Evolutionary conservation across 2,888 invertebrate species (phyloP), one percentile per base, ranked within the genome.

Genomic region (Campoplex nolae): DNA sequence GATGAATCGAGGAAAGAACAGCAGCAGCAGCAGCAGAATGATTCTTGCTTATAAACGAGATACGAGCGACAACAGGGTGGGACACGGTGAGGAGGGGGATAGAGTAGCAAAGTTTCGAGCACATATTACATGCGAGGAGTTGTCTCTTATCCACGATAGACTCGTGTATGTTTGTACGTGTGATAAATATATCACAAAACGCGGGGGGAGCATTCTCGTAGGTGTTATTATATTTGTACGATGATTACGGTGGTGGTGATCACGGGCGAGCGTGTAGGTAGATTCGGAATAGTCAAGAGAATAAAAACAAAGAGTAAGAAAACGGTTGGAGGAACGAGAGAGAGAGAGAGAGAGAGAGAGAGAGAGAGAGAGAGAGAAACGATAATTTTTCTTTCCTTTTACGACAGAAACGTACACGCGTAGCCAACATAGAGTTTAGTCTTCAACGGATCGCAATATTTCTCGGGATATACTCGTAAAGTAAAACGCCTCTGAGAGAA

Each of bases 331-430:
- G n/a, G 54, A 58, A 28, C 58, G 58, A 76, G 83, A 83, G 54
- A 74, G 23, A 16, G 89, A 91, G n/a, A n/a, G n/a, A n/a, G n/a
- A n/a, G n/a, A n/a, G n/a, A n/a, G n/a, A n/a, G n/a, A n/a, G n/a
- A n/a, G n/a, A n/a, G n/a, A n/a, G n/a, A n/a, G 58, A 76, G 83
- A 83, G 54, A 74, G 23, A 16, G 89, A 91, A 84, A 89, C 88
- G 87, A 83, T 88, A 54, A 83, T 88, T 89, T 90, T 79, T 79
- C 89, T 88, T 90, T 90, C 90, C 91, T 91, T 92, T 90, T 92
- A 91, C 90, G 91, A 79, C 89, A 23, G 23, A 76, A 87, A 89
- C 88, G 88, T 85, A 88, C 89, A 89, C 90, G 11, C 18, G 38
- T 7, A 65, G 38, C 38, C 62, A 28, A n/a, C 38, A 48, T 0